These are phyloP conservation scores for Erythrocercus mccallii DNA, from an alignment of 2,113 vertebrate species.

Conservation along the genomic window DNA sequence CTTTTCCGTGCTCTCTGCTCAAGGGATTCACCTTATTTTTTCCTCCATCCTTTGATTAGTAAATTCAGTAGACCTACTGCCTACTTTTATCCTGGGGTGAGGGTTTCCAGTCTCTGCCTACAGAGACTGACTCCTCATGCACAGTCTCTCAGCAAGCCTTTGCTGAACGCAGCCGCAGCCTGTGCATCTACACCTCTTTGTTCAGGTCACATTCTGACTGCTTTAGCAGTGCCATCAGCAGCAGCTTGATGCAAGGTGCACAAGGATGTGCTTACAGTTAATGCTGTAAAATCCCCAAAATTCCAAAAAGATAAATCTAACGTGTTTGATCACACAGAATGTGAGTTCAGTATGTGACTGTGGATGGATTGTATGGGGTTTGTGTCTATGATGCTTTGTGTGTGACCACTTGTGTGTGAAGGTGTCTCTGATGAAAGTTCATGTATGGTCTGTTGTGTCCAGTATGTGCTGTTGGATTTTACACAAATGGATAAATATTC, in stretches of 20 bases:
- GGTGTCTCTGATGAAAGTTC: not conserved
- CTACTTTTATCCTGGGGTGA: not conserved
- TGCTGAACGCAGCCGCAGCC: not conserved
- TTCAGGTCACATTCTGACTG: not conserved
- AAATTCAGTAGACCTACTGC: not conserved
- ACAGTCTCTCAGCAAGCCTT: not conserved
- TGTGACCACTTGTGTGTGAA: not conserved
- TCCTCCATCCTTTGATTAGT: not conserved
- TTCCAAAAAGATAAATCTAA: not conserved
- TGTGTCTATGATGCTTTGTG: not conserved
- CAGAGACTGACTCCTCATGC: accelerated
- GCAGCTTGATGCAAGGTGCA: not conserved
- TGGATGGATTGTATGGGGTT: not conserved
- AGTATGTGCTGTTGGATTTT: not conserved
- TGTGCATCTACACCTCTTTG: not conserved
- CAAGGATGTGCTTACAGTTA: not conserved
- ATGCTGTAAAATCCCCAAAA: not conserved
- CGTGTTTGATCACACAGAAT: not conserved
- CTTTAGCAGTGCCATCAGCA: not conserved
- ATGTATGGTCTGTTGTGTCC: not conserved
- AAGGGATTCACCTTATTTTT: not conserved
- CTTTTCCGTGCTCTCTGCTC: not conserved
- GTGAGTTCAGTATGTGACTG: not conserved
- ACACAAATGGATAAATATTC: not conserved
- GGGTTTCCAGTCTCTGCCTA: not conserved